These are phyloP conservation scores for Drosophila mayri DNA, from an alignment of 1,140 invertebrate genomes.

Conservation along the genomic window DNA sequence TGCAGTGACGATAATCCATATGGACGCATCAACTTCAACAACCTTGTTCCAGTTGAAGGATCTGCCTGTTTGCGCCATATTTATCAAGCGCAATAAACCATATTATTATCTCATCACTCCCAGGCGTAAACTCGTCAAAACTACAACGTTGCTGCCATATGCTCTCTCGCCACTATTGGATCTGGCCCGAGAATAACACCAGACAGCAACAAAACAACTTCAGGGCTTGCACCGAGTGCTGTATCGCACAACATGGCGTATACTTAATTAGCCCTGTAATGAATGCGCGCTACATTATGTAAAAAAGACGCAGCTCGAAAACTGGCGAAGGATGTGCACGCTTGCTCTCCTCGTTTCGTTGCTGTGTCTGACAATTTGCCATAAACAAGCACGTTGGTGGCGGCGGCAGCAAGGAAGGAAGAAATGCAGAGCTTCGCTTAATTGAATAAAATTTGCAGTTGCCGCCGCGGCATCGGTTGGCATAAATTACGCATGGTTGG, in stretches of 20 bases:
- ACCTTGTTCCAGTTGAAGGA: slow-evolving; percentile 19
- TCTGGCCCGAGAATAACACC: slow-evolving; percentile 6
- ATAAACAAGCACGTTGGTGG: slow-evolving; percentile 40
- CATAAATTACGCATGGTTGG: slow-evolving; percentile 51
- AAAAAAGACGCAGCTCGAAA: slow-evolving; percentile 30
- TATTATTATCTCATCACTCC: slow-evolving; percentile 43
- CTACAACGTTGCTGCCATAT: slow-evolving; percentile 32
- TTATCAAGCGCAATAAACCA: slow-evolving; percentile 29
- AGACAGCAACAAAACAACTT: not conserved
- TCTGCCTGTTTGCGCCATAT: slow-evolving; percentile 8
- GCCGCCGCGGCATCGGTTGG: slow-evolving; percentile 17
- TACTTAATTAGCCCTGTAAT: slow-evolving; percentile 69
- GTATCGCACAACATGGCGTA: slow-evolving; percentile 51
- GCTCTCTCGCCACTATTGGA: slow-evolving; percentile 28
- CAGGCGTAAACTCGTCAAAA: slow-evolving; percentile 40
- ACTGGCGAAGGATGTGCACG: slow-evolving; percentile 18
- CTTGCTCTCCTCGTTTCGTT: not conserved
- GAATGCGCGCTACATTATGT: slow-evolving; percentile 38
- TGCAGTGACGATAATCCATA: slow-evolving; percentile 3
- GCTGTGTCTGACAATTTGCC: slow-evolving; percentile 50
- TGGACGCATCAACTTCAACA: slow-evolving; percentile 18
- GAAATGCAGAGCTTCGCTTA: slow-evolving; percentile 35
- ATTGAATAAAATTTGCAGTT: slow-evolving; percentile 50
- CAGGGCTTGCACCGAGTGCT: slow-evolving; percentile 25
- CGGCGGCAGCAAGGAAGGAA: not conserved